Base-by-base conservation (phyloP, 1,140 invertebrate genomes). In the Drosophila takahashii region DNA sequence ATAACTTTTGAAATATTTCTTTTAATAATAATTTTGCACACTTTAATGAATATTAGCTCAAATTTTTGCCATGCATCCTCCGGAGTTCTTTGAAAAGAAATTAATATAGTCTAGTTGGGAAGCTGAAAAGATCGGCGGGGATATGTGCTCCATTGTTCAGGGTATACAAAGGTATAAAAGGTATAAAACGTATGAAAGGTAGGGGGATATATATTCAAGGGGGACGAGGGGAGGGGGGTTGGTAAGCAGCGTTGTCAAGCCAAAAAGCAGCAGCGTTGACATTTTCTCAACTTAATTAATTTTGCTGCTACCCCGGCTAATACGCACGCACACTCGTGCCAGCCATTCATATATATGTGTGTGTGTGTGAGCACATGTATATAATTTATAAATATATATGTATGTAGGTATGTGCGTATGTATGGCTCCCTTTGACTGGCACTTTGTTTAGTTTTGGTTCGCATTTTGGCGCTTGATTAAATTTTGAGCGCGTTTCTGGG, bases 211-310 rank as follows among this genome's bases (percentile, higher is more conserved):
- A 29, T n/a, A 15, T 47, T 47, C 3, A 29, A 11, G 22, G n/a
- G 39, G 32, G 4, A 48, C 10, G 13, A 34, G 18, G 36, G 48
- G 13, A 22, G 34, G 39, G 29, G 6, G 9, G 53, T 29, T 27
- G 45, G 11, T n/a, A n/a, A 27, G 61, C 34, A 8, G 39, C 32
- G 61, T 67, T 60, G 44, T 56, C 58, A 74, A 50, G 34, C 56
- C 44, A 39, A 79, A 75, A 86, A 86, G 81, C 83, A 79, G 83
- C 83, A 58, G 76, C 79, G 83, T 86, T 87, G 83, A 86, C 83
- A 86, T 87, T 86, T 86, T 87, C 84, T 87, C 83, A 87, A 87
- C 83, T 86, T 86, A 86, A 86, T 86, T 86, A 86, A 86, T 83
- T 86, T 86, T 87, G 59, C 56, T 66, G 74, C 74, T 76, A 69